phyloP scores from a whole-genome alignment of 35 echinoderm and acorn worm genomes.

The Apostichopus parvimensis region DNA sequence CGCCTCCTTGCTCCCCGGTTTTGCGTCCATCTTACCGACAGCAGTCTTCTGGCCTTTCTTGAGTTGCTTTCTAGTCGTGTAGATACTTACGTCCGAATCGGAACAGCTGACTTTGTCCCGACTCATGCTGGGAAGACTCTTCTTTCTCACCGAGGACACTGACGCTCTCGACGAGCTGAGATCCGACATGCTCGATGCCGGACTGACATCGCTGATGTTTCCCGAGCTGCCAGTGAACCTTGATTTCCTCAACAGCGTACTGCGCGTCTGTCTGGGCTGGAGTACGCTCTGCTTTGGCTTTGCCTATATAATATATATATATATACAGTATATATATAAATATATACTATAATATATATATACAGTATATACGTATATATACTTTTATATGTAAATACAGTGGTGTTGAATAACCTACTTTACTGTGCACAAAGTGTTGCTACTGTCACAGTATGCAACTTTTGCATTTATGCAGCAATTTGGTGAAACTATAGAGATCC shows the following conservation, averaged over 20 bases:
- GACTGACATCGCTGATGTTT: slow-evolving; percentile 80
- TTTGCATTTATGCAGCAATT: too few relatives aligned
- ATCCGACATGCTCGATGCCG: slow-evolving; percentile 90
- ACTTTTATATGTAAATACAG: too few relatives aligned
- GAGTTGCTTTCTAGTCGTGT: slow-evolving; percentile 27
- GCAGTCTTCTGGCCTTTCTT: slow-evolving; percentile 23
- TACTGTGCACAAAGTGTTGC: too few relatives aligned
- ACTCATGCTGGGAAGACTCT: slow-evolving; percentile 40
- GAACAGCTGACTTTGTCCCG: slow-evolving; percentile 34
- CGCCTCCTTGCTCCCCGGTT: neutral
- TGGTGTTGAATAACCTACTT: too few relatives aligned
- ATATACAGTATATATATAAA: too few relatives aligned
- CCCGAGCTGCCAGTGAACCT: slow-evolving; percentile 75
- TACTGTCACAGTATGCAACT: too few relatives aligned
- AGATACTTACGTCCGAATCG: slow-evolving; percentile 48
- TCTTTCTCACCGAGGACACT: slow-evolving; percentile 43
- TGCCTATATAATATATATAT: too few relatives aligned
- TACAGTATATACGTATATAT: too few relatives aligned
- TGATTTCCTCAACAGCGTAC: slow-evolving; percentile 84
- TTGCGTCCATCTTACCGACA: neutral
- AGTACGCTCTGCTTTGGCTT: slow-evolving; percentile 34
- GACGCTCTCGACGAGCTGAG: slow-evolving; percentile 73
- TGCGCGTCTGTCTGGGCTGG: slow-evolving; percentile 88
- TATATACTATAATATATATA: too few relatives aligned
- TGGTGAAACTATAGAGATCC: too few relatives aligned